Base-by-base conservation (phyloP, 2,113 vertebrate species). In the Corythoichthys intestinalis region DNA sequence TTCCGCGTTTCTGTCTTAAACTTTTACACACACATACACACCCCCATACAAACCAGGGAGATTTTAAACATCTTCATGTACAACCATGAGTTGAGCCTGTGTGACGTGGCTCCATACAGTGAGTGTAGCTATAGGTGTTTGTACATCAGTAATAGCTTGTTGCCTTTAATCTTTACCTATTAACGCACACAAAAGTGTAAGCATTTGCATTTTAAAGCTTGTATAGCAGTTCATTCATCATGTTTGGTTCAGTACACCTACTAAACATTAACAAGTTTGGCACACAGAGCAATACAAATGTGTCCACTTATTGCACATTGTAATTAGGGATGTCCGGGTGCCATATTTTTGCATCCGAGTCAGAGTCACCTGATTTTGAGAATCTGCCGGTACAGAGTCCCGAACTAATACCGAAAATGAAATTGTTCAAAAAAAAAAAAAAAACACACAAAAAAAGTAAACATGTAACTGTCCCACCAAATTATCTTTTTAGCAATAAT, bases 171-270 rank as follows among this genome's bases (percentile, higher is more conserved):
- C 6, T 61, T 59, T 38, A 59, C 34, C 54, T 6, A 13, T 15
- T 38, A 38, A 59, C 37, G 4, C 6, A 9, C 37, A 7, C 35
- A 59, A 8, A 61, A 9, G 28, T 54, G 17, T 54, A 2, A n/a
- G 13, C 3, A 6, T 58, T 61, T 65, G 41, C 47, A 37, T 47
- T 28, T 39, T 34, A 17, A 68, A 65, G 37, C 46, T 75, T 39
- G 59, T 62, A 66, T 41, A 70, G 38, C 46, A 48, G 56, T 13
- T 12, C 57, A 50, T 70, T 54, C 11, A 57, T 4, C 41, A 35
- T 67, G 57, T 14, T 68, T 72, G 77, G 75, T 83, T 78, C 53
- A 79, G 71, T 47, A 47, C 15, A 9, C 4, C n/a, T 41, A 41
- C 39, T 41, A 41, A 4, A 59, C 75, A 63, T 66, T 71, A 44